Conservation (phyloP, 23 tunicate genomes). For the Ascidia mentula region DNA sequence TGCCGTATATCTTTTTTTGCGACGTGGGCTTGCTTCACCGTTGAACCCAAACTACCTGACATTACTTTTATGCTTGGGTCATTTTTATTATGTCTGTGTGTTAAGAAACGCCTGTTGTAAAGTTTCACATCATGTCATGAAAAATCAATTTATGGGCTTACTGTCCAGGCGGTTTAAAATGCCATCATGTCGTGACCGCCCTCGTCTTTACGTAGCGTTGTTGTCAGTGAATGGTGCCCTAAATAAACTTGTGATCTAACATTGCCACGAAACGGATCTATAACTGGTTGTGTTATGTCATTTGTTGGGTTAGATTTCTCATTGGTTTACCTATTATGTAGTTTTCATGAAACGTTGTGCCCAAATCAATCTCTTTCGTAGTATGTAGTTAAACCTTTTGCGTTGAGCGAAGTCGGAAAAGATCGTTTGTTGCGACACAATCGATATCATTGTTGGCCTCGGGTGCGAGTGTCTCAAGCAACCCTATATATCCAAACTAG, state of each 20-base stretch:
- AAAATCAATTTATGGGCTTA: constrained; percentile 2
- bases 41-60: no score
- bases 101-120: background rate
- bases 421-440: background rate
- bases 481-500: background rate
- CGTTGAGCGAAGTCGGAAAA: no score
- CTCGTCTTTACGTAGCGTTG: background rate
- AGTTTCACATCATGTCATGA: background rate
- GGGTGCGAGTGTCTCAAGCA: background rate
- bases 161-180: background rate
- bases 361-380: no score
- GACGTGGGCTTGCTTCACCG: no score
- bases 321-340: background rate
- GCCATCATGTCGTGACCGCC: background rate
- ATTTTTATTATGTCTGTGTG: background rate
- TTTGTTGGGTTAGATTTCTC: background rate
- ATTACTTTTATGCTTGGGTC: no score
- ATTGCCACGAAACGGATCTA: background rate
- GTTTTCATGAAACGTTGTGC: no score
- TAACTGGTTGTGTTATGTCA: background rate
- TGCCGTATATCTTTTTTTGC: background rate
- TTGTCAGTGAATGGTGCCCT: background rate
- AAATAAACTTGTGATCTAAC: background rate
- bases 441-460: background rate
- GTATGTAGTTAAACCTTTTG: no score